Base-by-base conservation (phyloP, 2,797 vertebrate genomes). In the Acrossocheilus fasciatus region DNA sequence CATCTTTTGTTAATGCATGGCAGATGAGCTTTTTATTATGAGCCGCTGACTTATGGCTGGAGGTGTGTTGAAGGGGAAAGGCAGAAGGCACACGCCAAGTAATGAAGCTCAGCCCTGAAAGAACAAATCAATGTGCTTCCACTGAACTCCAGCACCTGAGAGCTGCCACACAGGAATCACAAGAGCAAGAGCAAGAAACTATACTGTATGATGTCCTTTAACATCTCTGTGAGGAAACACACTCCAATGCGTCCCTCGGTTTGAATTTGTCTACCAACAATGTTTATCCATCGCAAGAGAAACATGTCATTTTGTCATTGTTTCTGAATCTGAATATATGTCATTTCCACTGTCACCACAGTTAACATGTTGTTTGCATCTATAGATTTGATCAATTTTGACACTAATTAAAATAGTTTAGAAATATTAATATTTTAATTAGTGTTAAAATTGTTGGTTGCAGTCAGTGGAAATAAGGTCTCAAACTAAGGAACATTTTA, bases 1-100 rank as follows among this genome's bases (percentile, higher is more conserved):
- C 95, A 94, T 92, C 93, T 91, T 88, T 77, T 81, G 91, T 87
- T 93, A 94, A 95, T 93, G 89, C 89, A 85, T 68, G 88, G 90
- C 89, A 89, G 89, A 93, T 92, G 89, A 87, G 89, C 80, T 92
- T 95, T 94, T 95, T 92, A 95, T 95, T 93, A 92, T 87, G 76
- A 70, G 85, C 77, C 17, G 14, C 57, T 86, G 85, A 86, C 85
- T 86, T 64, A 86, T 87, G 87, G 74, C 79, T 82, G 14, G 26
- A 66, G 14, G 82, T 64, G 59, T 45, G 81, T 57, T 76, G 86
- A 76, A 86, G 76, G 81, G 77, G 69, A 79, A 69, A 80, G 82
- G 84, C 88, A 85, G 83, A 85, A 88, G 86, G 87, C 85, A 80
- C 87, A 85, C 82, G 89, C 86, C 87, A 86, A 78, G 87, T 77